Evolutionary conservation across 37 sponge, comb jelly and placozoan genomes (phyloP).

Genomic region (Spongilla lacustris): DNA sequence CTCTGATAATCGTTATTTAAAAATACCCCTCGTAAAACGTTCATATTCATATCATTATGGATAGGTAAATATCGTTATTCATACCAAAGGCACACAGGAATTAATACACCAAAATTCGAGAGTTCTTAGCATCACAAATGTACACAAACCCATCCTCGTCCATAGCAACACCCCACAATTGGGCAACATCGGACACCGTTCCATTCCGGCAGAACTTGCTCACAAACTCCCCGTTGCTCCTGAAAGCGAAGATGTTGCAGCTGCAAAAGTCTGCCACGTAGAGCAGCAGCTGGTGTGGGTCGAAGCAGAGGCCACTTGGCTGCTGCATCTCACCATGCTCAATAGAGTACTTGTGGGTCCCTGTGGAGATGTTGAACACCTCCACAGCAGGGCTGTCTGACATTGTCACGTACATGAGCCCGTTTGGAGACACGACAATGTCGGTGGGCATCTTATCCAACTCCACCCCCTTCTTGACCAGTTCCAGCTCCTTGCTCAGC

Average conservation of each 20-base stretch:
- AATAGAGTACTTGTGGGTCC: neutral
- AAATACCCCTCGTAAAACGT: no score
- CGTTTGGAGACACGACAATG: neutral
- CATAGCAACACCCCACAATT: neutral
- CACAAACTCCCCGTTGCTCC: conserved; percentile 15
- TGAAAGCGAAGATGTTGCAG: neutral
- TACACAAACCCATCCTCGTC: conserved; percentile 15
- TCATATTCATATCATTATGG: no score
- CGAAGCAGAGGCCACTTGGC: neutral
- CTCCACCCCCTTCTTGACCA: neutral
- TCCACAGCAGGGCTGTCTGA: neutral
- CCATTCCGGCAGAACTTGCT: neutral
- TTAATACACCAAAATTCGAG: neutral
- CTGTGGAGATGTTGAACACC: neutral
- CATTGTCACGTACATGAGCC: neutral
- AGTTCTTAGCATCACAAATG: conserved; percentile 4
- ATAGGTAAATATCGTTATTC: neutral
- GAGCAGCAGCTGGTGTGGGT: neutral
- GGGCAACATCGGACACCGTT: neutral
- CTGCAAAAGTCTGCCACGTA: neutral
- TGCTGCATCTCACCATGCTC: neutral
- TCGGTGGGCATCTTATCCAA: neutral
- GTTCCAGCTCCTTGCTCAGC: neutral
- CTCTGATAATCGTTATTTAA: no score
- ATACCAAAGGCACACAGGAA: neutral